Base-by-base conservation (phyloP, 2,888 invertebrate species). In the Nephrotoma appendiculata region DNA sequence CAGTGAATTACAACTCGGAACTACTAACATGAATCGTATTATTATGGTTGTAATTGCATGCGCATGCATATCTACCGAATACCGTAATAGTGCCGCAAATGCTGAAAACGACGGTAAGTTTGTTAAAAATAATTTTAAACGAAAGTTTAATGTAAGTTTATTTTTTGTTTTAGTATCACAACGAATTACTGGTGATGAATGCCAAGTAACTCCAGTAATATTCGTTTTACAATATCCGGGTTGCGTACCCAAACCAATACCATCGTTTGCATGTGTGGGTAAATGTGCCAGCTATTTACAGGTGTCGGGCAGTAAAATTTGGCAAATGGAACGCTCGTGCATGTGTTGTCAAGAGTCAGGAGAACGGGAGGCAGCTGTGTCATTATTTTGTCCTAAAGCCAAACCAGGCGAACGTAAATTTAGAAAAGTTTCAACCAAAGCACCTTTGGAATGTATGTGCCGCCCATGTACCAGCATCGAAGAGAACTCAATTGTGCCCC, bases 311-410 rank as follows among this genome's bases (percentile, higher is more conserved):
- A 97, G 97, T 89, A 98, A 98, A 93, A 96, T 98, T 90, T 98
- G 98, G 98, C 98, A 98, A 93, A 97, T 98, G 95, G 98, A 98
- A 91, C 93, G 98, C 43, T 97, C 97, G 0, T 98, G 98, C 90
- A 98, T 97, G 95, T 98, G 98, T 91, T 98, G 98, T 90, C 98
- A 98, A 91, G 98, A 98, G 91, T 97, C 97, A 89, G 97, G 97
- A 3, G 97, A 98, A 92, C 93, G 98, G 88, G 98, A 98, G 91
- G 98, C 98, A 1, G 95, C 95, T 19, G 97, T 98, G 9, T 95
- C 97, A 6, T 92, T 98, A 43, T 96, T 95, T 91, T 98, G 98
- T 90, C 98, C 98, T 0, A 97, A 97, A 91, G 96, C 97, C 12
- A 96, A 96, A 90, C 95, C 94, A 87, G 97, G 97, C 88, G 96